Conservation (phyloP, 2,113 vertebrate species). For the Limnothrissa miodon region DNA sequence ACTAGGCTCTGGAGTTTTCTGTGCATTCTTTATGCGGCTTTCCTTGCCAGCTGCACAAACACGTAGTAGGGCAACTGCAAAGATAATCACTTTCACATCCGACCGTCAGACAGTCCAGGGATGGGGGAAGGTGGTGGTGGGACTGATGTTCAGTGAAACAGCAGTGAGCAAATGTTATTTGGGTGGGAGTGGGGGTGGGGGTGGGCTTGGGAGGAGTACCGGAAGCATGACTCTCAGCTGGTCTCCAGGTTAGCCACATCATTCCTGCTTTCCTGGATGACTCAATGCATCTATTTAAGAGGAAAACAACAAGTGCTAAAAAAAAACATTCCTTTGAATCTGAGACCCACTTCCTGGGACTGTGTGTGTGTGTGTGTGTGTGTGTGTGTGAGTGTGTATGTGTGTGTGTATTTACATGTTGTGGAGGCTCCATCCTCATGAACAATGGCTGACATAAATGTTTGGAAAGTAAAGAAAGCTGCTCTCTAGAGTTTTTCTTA, state of each 20-base stretch:
- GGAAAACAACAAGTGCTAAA: background rate
- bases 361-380: background rate
- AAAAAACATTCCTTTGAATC: background rate
- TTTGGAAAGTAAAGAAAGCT: background rate
- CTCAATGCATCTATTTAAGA: background rate
- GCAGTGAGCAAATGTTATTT: background rate
- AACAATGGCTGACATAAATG: background rate
- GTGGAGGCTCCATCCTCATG: background rate
- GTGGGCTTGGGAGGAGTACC: background rate
- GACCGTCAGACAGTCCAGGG: background rate
- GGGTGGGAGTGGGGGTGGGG: background rate
- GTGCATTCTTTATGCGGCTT: background rate
- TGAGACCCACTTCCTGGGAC: background rate
- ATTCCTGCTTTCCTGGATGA: background rate
- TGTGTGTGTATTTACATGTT: no score
- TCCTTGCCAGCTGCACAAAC: background rate
- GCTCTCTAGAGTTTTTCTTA: background rate
- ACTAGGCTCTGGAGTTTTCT: background rate
- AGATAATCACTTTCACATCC: background rate
- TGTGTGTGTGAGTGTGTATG: no score
- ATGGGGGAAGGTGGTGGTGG: background rate
- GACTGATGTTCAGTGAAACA: background rate
- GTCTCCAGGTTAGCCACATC: conserved; percentile 4
- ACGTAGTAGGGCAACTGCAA: background rate
- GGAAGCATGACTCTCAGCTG: background rate